Base-by-base conservation (phyloP, 2,797 vertebrate genomes). In the Mionectes olivaceus region DNA sequence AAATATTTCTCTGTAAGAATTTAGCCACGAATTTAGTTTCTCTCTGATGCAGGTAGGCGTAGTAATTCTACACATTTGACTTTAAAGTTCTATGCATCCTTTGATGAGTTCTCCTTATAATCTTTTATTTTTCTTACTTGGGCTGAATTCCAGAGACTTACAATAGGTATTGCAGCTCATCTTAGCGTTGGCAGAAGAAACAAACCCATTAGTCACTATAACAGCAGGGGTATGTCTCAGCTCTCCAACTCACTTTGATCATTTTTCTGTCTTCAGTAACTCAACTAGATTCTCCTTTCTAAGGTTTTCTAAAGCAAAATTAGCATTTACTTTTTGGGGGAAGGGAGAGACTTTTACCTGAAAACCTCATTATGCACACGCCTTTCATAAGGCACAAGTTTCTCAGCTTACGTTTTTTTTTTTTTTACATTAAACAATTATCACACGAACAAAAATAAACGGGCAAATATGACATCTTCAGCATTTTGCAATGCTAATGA, bases 141-240 rank as follows among this genome's bases (percentile, higher is more conserved):
- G 87, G 61, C 89, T 94, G 76, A 65, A 59, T 92, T 92, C 76
- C 92, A 89, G 79, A 55, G 63, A 23, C 27, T 75, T 75, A 80
- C 87, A 94, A 65, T 93, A 91, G 94, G 89, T 85, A 89, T 25
- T 75, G 91, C 79, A 56, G 76, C 84, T 94, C 61, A 1, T 93
- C 92, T 92, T 61, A 8, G 2, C 35, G 1, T 69, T 93, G 79
- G 89, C 87, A 94, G 91, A 87, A 92, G 93, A 95, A 95, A 92
- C 91, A 95, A 95, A 79, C 73, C 82, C 84, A 91, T 95, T 93
- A 97, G 87, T 89, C 84, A 71, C 87, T 95, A 25, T 46, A 96
- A 83, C 95, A 96, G 96, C 84, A 63, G 95, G 92, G 92, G 82
- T 83, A 92, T 89, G 79, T n/a, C 84, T 94, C 70, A 80, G 64